A percentile compares a stretch with the other conserved stretches of the same genome.
phyloP scores from a whole-genome alignment of 2,888 invertebrate genomes.

The Vanessa cardui region DNA sequence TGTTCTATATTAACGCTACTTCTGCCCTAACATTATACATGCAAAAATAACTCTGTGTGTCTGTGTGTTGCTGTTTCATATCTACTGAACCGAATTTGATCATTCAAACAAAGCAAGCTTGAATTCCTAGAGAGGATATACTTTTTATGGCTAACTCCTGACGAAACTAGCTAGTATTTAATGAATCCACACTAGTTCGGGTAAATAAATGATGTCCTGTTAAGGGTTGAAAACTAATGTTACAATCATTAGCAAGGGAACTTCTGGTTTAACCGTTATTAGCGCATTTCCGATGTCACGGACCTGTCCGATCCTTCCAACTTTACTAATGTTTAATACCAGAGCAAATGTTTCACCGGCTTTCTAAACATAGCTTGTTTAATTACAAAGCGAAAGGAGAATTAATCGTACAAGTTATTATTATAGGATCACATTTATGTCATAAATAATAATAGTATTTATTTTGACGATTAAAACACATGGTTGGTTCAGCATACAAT shows the following conservation, averaged over 20 bases:
- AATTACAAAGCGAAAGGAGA: not conserved
- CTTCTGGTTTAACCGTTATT: constrained; percentile 9
- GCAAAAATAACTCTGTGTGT: too few relatives aligned
- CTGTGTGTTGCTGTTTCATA: too few relatives aligned
- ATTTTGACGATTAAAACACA: too few relatives aligned
- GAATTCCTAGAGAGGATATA: too few relatives aligned
- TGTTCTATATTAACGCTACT: too few relatives aligned
- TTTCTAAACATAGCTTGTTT: not conserved
- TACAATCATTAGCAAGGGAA: not conserved
- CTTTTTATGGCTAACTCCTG: too few relatives aligned
- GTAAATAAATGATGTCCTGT: not conserved
- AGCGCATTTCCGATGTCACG: not conserved
- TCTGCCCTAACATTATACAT: too few relatives aligned
- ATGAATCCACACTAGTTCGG: too few relatives aligned
- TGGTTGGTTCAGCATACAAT: too few relatives aligned
- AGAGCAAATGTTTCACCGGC: constrained; percentile 2
- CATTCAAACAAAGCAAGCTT: too few relatives aligned
- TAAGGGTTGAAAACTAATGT: not conserved
- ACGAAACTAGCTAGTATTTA: too few relatives aligned
- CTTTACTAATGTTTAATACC: not conserved
- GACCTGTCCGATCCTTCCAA: constrained; percentile 2
- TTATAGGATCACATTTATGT: not conserved
- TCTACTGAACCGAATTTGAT: too few relatives aligned
- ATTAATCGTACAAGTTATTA: not conserved
- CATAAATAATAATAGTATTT: not conserved